Evolutionary conservation across 2,113 vertebrate genomes (phyloP).

Genomic region (Suricata suricatta): DNA sequence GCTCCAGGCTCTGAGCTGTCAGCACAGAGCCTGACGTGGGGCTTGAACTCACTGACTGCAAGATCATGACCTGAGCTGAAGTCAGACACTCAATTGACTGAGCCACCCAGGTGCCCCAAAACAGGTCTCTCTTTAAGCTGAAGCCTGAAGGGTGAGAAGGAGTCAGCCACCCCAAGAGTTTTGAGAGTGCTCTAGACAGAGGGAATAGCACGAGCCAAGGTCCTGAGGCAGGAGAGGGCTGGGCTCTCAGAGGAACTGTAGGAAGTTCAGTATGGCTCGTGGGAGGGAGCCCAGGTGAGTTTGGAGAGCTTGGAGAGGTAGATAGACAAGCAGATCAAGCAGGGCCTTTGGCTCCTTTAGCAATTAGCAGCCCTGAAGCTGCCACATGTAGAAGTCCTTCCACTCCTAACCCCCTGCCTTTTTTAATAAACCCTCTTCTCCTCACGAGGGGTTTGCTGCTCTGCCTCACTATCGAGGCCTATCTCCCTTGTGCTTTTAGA

Average conservation of each 20-base stretch:
- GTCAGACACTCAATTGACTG: too few species aligned
- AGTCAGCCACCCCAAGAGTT: neutral
- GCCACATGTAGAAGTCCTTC: neutral
- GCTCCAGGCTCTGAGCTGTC: too few species aligned
- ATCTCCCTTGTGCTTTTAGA: neutral
- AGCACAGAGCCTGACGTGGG: too few species aligned
- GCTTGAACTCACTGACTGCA: too few species aligned
- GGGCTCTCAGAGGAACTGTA: neutral
- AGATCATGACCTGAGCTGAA: too few species aligned
- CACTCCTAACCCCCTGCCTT: neutral
- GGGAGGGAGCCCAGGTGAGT: neutral
- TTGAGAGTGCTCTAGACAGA: neutral
- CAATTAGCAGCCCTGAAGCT: neutral
- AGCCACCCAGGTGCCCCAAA: too few species aligned
- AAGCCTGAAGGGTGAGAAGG: neutral
- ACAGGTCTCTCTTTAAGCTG: neutral
- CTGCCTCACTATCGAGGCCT: neutral
- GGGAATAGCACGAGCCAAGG: neutral
- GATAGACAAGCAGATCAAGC: neutral
- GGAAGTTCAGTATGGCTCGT: neutral
- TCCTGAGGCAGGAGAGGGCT: neutral
- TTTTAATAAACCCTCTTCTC: neutral
- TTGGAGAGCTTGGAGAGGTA: neutral
- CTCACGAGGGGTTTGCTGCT: neutral
- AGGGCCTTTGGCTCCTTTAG: neutral